Evolutionary conservation across 1,140 invertebrate species (phyloP), one percentile per base, ranked within the genome.

Genomic region (Phymastichus coffea): DNA sequence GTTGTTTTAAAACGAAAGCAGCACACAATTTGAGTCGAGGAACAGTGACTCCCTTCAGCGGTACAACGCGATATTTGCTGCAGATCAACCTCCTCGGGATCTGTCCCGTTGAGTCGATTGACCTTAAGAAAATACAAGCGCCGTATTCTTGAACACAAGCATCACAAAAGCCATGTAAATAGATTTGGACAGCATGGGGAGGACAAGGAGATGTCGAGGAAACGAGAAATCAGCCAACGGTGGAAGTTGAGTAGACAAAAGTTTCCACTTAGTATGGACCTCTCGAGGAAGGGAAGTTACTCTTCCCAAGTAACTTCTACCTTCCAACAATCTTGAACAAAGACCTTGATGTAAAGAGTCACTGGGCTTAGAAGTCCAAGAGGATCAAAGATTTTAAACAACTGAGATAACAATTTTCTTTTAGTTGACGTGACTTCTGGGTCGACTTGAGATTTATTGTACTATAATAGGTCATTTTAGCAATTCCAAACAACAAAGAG

Each of bases 91-190:
- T 58, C 1, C 23, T 12, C 15, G 14, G 26, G 2, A 41, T 17
- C 8, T 19, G 23, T 0, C 25, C 25, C 4, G 6, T 2, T 30
- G 10, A 14, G 20, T 58, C 26, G 3, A 2, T 20, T 4, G 57
- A 51, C 10, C 37, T 6, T 2, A 51, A 6, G 25, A 51, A 58
- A 7, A 58, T 30, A n/a, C 46, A 51, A 3, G 35, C 47, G 23
- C 30, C 47, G 28, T 58, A 58, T 22, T 25, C 55, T 3, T 2
- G 12, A 19, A 52, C 38, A n/a, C 47, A 43, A n/a, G 57, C 57
- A 14, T 59, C 57, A 20, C 37, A 28, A 30, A 57, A 57, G 1
- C 54, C 55, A 10, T 57, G 44, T 14, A 48, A 17, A 22, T 57
- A 30, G 12, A 57, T 20, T 4, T n/a, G 1, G 3, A 4, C 6